Percentiles rank a stretch among this genome's conserved stretches.
Evolutionary conservation across 2,888 invertebrate species (phyloP).

Genomic region (Eretmocerus hayati): DNA sequence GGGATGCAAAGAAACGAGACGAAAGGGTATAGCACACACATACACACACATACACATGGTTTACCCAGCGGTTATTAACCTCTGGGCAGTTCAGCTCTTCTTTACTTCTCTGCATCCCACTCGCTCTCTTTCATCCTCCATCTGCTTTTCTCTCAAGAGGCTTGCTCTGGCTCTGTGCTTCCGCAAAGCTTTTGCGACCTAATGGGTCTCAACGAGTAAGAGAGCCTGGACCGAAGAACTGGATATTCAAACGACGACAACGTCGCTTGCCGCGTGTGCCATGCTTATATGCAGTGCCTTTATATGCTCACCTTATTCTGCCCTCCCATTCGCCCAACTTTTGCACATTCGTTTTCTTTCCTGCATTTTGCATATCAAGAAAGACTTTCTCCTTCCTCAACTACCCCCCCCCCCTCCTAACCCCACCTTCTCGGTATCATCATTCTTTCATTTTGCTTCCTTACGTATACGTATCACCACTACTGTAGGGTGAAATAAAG

Average conservation of each 20-base stretch:
- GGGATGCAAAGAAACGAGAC: not conserved
- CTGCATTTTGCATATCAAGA: slow-evolving; percentile 5
- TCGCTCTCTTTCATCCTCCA: too few relatives aligned
- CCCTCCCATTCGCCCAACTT: slow-evolving; percentile 1
- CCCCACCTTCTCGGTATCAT: not conserved
- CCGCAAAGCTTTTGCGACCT: slow-evolving; percentile 18
- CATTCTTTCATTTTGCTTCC: slow-evolving; percentile 1
- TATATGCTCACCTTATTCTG: not conserved
- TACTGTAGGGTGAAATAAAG: too few relatives aligned
- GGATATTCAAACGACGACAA: not conserved
- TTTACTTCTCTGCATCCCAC: too few relatives aligned
- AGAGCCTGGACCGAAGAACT: slow-evolving; percentile 10
- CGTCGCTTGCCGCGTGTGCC: not conserved
- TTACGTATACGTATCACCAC: too few relatives aligned
- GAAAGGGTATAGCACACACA: not conserved
- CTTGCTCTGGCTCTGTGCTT: slow-evolving; percentile 14
- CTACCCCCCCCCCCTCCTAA: not conserved
- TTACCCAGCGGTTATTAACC: slow-evolving; percentile 12
- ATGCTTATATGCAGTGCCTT: not conserved
- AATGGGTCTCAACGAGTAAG: slow-evolving; percentile 24
- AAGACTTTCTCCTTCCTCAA: slow-evolving; percentile 1
- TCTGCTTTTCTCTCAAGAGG: not conserved
- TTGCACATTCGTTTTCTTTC: not conserved
- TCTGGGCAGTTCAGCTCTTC: too few relatives aligned
- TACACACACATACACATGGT: not conserved